A percentile compares a stretch with the other conserved stretches of the same genome.
Conservation (phyloP, 2,113 vertebrate species). For the Pterocles burchelli region DNA sequence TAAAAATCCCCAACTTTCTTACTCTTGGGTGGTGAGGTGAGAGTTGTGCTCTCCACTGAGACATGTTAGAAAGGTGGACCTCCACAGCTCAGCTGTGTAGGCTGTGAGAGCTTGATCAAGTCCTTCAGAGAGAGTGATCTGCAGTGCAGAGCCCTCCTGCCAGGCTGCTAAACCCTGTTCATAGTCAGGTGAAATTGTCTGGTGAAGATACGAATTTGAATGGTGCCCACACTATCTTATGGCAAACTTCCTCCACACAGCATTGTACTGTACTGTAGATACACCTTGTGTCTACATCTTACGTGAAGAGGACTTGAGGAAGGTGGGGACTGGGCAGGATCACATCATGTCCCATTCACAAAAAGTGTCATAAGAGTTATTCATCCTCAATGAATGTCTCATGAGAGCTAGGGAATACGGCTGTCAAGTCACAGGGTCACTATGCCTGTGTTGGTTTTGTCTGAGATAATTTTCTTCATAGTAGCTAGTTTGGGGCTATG, state of each 20-base stretch:
- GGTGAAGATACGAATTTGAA: background rate
- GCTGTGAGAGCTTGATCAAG: background rate
- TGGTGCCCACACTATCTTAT: background rate
- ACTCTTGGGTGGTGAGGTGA: background rate
- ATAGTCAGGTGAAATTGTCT: background rate
- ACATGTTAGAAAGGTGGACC: background rate
- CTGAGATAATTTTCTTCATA: background rate
- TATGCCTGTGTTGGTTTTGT: background rate
- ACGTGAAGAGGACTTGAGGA: background rate
- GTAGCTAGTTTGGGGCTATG: too few relatives aligned
- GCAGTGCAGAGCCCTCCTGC: background rate
- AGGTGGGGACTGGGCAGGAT: background rate
- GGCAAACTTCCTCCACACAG: background rate
- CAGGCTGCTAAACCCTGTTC: background rate
- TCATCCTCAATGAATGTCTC: background rate
- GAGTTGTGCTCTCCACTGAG: background rate
- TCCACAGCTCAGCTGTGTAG: background rate
- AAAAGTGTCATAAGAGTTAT: background rate
- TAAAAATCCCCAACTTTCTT: background rate
- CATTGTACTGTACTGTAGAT: rapidly evolving
- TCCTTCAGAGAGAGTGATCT: background rate
- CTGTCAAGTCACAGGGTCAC: background rate
- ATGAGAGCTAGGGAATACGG: background rate
- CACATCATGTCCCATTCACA: background rate
- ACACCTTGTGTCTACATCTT: background rate